Evolutionary conservation across 2,113 vertebrate species (phyloP).

Genomic region (Spilogale gracilis): DNA sequence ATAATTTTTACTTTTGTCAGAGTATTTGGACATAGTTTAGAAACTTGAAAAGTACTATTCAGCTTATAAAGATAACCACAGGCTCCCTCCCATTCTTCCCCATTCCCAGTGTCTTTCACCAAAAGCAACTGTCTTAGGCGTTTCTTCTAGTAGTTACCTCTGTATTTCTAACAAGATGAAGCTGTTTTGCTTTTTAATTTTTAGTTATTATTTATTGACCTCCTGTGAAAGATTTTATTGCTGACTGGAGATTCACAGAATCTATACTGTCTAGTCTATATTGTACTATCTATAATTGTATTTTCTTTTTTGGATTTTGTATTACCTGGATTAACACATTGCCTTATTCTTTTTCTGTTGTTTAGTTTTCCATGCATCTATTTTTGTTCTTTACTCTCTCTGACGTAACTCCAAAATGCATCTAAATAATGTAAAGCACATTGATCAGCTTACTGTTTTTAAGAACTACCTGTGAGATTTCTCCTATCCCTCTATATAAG

Average conservation of each 20-base stretch:
- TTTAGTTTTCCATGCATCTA: neutral
- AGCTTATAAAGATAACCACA: neutral
- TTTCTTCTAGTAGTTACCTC: neutral
- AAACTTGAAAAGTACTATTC: neutral
- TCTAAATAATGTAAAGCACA: neutral
- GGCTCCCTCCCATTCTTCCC: neutral
- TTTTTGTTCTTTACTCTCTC: neutral
- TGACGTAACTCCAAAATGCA: neutral
- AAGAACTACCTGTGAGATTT: neutral
- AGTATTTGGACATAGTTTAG: constrained; percentile 14
- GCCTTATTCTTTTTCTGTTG: neutral
- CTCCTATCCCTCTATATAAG: neutral
- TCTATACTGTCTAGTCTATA: neutral
- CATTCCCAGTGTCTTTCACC: neutral
- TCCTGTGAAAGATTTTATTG: constrained; percentile 1
- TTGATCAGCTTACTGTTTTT: neutral
- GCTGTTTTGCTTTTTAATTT: neutral
- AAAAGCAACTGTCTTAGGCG: neutral
- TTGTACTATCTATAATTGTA: neutral
- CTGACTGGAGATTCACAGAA: neutral
- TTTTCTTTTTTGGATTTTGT: constrained; percentile 7
- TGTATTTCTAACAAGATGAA: constrained; percentile 13
- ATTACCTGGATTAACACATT: neutral
- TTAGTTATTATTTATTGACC: neutral
- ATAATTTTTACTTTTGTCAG: neutral